These are phyloP conservation scores for Rhagologus leucostigma DNA, from an alignment of 2,113 vertebrate genomes.

Conservation along the genomic window DNA sequence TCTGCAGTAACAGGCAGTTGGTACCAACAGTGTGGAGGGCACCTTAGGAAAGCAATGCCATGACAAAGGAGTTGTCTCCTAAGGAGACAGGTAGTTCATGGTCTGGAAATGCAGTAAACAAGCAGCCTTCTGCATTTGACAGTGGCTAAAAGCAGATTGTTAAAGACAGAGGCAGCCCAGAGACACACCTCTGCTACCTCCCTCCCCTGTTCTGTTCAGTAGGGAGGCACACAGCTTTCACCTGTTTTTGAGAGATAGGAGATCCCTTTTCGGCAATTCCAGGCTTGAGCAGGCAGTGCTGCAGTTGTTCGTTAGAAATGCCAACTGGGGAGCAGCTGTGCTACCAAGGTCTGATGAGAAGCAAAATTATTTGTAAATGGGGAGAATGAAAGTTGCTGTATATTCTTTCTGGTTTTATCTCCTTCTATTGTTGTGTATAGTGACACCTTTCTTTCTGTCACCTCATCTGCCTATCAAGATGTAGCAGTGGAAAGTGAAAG, in stretches of 20 bases:
- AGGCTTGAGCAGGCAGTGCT: neutral
- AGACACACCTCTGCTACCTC: neutral
- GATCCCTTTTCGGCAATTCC: neutral
- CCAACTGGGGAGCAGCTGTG: accelerated
- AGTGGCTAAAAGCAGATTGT: neutral
- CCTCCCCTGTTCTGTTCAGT: neutral
- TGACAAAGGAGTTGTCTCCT: neutral
- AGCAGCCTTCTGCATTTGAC: neutral
- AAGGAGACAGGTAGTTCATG: neutral
- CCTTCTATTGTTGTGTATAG: accelerated
- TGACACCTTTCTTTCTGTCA: neutral
- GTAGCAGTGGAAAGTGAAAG: neutral
- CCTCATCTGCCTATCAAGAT: neutral
- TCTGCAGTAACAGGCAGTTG: neutral
- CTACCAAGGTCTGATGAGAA: neutral
- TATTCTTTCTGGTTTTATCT: neutral
- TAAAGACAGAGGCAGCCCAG: neutral
- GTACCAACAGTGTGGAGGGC: neutral
- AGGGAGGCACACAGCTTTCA: neutral
- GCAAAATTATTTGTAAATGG: neutral
- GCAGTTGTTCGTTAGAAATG: neutral
- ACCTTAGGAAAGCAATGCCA: neutral
- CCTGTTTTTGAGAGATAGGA: neutral
- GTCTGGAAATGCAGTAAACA: neutral
- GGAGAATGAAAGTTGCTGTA: neutral